Conservation (phyloP, 2,797 vertebrate species). For the Ceyx erithaca region DNA sequence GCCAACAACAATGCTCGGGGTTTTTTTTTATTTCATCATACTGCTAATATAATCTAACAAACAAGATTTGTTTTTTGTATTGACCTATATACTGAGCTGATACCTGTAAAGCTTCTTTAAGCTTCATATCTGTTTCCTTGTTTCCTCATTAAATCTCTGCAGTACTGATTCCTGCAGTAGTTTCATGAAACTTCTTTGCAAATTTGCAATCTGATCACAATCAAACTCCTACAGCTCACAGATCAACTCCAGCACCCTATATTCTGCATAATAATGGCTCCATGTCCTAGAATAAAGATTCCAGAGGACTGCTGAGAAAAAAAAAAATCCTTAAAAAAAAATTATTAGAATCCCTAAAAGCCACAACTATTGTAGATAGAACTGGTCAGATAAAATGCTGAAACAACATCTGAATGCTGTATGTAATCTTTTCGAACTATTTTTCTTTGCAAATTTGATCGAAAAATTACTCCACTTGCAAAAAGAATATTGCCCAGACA, state of each 20-base stretch:
- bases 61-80: neutral
- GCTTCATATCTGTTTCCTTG: neutral
- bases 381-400: neutral
- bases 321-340: neutral
- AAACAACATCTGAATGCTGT: neutral
- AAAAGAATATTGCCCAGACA: neutral
- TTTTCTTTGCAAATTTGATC: slow-evolving; percentile 16
- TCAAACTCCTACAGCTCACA: neutral
- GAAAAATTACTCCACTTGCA: slow-evolving; percentile 10
- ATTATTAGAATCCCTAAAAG: neutral
- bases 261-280: neutral
- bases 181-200: neutral
- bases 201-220: neutral
- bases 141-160: neutral
- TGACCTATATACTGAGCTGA: neutral
- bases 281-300: neutral
- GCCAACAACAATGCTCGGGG: neutral
- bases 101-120: neutral
- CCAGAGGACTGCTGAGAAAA: neutral
- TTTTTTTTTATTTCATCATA: neutral
- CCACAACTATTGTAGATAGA: neutral
- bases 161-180: neutral
- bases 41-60: neutral
- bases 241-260: neutral
- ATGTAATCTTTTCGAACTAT: neutral